Evolutionary conservation across 2,113 vertebrate genomes (phyloP).

Genomic region (Osmerus mordax): DNA sequence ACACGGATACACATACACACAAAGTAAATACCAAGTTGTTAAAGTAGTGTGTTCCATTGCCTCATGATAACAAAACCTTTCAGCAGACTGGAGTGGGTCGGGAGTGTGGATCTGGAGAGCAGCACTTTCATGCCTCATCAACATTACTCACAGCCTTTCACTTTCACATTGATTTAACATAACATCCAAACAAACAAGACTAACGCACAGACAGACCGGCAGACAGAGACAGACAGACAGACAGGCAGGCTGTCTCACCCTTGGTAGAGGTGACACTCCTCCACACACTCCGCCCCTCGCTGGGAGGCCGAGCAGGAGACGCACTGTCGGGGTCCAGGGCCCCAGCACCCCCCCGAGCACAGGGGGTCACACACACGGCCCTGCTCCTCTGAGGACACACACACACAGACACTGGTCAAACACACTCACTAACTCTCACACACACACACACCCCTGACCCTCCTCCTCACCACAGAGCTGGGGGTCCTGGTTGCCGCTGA

Average conservation of each 20-base stretch:
- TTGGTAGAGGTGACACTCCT: slow-evolving; percentile 81
- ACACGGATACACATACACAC: too few relatives aligned
- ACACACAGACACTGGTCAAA: background rate
- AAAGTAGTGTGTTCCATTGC: too few relatives aligned
- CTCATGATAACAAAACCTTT: too few relatives aligned
- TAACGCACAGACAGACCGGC: background rate
- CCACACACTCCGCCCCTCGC: slow-evolving; percentile 85
- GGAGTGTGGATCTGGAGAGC: too few relatives aligned
- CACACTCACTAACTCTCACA: background rate
- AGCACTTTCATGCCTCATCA: too few relatives aligned
- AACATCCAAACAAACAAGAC: background rate
- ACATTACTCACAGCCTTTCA: too few relatives aligned
- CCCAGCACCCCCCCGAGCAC: slow-evolving; percentile 88
- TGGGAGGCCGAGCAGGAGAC: slow-evolving; percentile 79
- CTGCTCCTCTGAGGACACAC: slow-evolving; percentile 39
- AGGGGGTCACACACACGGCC: slow-evolving; percentile 57
- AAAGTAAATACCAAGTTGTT: too few relatives aligned
- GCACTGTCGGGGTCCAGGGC: slow-evolving; percentile 85
- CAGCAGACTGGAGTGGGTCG: too few relatives aligned
- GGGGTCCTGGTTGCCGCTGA: slow-evolving; percentile 76
- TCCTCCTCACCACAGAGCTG: slow-evolving; percentile 74
- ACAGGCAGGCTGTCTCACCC: slow-evolving; percentile 73
- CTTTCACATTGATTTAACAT: too few relatives aligned
- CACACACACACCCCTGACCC: slow-evolving; percentile 12
- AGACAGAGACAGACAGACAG: background rate